Evolutionary conservation across 2,888 invertebrate species (phyloP), one percentile per base, ranked within the genome.

Genomic region (Odontocolon sp.): DNA sequence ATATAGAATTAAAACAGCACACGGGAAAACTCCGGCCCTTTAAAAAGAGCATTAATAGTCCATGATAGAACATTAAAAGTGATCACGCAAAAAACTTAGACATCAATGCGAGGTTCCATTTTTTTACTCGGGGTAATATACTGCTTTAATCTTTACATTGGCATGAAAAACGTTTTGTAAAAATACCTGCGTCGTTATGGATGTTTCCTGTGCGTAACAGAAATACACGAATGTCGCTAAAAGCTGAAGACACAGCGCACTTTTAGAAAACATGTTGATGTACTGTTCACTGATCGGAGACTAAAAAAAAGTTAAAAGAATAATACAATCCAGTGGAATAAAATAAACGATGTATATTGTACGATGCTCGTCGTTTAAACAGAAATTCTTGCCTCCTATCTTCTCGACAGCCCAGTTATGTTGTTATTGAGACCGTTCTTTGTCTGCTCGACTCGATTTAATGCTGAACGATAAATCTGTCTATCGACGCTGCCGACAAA

Each of bases 151-250:
- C 45, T 45, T 31, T 18, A 31, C 2, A 5, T 26, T 36, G 8
- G 6, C 1, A 14, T 21, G 8, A 5, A 42, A 9, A 21, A 14
- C 5, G n/a, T 38, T 21, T 38, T 23, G 5, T 38, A 18, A 6
- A 9, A 11, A 47, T 57, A 73, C 73, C 59, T 73, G 11, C 3
- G 66, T 66, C 21, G 42, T 64, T 38, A 36, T 33, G 3, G 33
- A 14, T 3, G n/a, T 28, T 23, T 54, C 47, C 28, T 71, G 31
- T 3, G 36, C 52, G 23, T 28, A 9, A 42, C 64, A 67, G n/a
- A 38, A 14, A 56, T 31, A 38, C 59, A 47, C 59, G 5, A 67
- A 21, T 6, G 45, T 26, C 9, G 31, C 28, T 3, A 71, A 11
- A 16, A 63, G 16, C n/a, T 42, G 59, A 18, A 71, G 21, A 14